Percentiles rank a stretch among this genome's conserved stretches.
Conservation (phyloP, 1,140 invertebrate species). For the Pachypeltis micranthus region DNA sequence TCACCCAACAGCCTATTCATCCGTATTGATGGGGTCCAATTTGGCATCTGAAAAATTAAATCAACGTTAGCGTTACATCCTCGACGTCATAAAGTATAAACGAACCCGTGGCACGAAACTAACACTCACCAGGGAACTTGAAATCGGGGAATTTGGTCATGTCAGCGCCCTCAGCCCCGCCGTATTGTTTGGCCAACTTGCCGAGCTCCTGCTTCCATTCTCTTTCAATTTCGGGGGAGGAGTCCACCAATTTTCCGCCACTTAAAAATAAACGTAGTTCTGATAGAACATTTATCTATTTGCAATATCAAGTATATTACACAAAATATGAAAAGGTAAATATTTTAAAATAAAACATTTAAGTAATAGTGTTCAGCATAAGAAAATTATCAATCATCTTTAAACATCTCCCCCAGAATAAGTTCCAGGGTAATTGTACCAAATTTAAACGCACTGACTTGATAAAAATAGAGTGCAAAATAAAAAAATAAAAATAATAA, state of each 20-base stretch:
- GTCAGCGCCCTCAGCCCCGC: constrained; percentile 59
- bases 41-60: constrained; percentile 13
- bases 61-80: neutral
- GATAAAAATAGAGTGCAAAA: no score
- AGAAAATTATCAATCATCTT: no score
- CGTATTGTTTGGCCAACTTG: constrained; percentile 64
- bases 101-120: neutral
- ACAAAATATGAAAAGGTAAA: no score
- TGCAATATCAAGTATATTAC: neutral
- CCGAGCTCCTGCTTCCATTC: constrained; percentile 65
- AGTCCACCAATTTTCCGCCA: constrained; percentile 69
- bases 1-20: constrained; percentile 1
- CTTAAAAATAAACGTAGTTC: constrained; percentile 37
- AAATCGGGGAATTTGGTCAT: constrained; percentile 77
- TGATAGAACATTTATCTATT: neutral
- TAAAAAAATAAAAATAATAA: no score
- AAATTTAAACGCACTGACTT: no score
- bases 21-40: constrained; percentile 3
- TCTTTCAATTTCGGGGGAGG: constrained; percentile 59
- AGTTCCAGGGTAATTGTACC: no score
- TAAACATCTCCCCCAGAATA: no score
- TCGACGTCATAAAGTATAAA: neutral
- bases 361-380: no score
- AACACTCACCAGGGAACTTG: constrained; percentile 26
- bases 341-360: no score